Base-by-base conservation (phyloP, 1,140 invertebrate genomes). In the Nomia melanderi region DNA sequence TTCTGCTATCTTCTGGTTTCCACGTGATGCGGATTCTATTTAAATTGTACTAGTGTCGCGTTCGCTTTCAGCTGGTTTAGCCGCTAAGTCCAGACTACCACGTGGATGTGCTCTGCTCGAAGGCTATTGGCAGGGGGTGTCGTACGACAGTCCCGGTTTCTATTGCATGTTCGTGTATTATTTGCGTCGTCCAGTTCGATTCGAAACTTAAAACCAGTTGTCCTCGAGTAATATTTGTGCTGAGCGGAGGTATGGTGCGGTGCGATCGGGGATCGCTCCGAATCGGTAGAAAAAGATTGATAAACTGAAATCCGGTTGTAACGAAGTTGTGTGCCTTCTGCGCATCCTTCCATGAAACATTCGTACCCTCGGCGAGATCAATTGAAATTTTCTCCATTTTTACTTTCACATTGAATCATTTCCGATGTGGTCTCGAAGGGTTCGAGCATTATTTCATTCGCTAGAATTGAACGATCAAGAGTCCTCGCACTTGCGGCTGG, bases 191-290 rank as follows among this genome's bases (percentile, higher is more conserved):
- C 81, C 50, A 57, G 54, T 82, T 29, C 56, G 77, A 83, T 83
- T 82, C 81, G 47, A 71, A 83, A 83, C 81, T 2, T 75, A 83
- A 83, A 83, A 83, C 76, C 82, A 75, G 82, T 79, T 73, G 62
- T 73, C 54, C 50, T 57, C 77, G 70, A 76, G 20, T 57, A 41
- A 36, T 67, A 36, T 54, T 53, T 50, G n/a, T n/a, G 69, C 41
- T 72, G 14, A 17, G 50, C 33, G 31, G 57, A 29, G 59, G 23
- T 20, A n/a, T n/a, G 41, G 1, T 20, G 41, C 33, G 39, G 53
- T 23, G 39, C 66, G 11, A 4, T 39, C 36, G 6, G 36, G 9
- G 11, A 11, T 27, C 25, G 64, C 59, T 56, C 64, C 56, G 65
- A 17, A 14, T 31, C 36, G 29, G 54, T 57, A 29, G 29, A 36